Conservation (phyloP, 2,888 invertebrate species). For the Cataglyphis albicans region DNA sequence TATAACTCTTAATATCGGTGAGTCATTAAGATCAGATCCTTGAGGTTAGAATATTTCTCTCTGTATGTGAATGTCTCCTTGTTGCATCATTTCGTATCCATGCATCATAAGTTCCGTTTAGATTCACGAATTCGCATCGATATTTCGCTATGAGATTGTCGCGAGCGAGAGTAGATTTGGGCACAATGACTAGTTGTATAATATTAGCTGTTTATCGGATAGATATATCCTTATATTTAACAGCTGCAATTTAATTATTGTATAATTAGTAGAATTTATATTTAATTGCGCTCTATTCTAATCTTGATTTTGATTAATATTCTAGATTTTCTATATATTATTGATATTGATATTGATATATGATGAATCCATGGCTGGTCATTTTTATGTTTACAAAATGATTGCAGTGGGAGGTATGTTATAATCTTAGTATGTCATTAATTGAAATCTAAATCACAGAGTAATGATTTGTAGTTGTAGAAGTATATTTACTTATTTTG, state of each 20-base stretch:
- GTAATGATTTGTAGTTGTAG: slow-evolving; percentile 46
- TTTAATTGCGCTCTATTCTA: slow-evolving; percentile 60
- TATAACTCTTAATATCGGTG: slow-evolving; percentile 24
- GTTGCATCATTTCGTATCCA: slow-evolving; percentile 25
- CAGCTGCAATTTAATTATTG: slow-evolving; percentile 76
- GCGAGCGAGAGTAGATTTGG: slow-evolving; percentile 73
- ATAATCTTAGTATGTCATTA: slow-evolving; percentile 24
- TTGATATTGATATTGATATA: slow-evolving; percentile 61
- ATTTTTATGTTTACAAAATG: slow-evolving; percentile 24
- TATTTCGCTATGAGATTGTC: slow-evolving; percentile 65
- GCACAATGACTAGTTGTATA: slow-evolving; percentile 78
- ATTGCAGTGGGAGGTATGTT: slow-evolving; percentile 10
- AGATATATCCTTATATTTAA: slow-evolving; percentile 76
- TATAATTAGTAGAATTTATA: slow-evolving; percentile 74
- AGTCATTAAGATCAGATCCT: neutral
- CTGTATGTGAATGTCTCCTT: slow-evolving; percentile 8
- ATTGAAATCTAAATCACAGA: slow-evolving; percentile 28
- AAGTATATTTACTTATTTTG: slow-evolving; percentile 62
- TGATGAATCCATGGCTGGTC: slow-evolving; percentile 80
- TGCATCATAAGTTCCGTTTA: neutral
- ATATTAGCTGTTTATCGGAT: slow-evolving; percentile 78
- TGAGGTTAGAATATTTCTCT: neutral
- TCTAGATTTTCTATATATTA: slow-evolving; percentile 64
- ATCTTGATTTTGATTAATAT: slow-evolving; percentile 53
- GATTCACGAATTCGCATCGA: slow-evolving; percentile 26